A percentile compares a stretch with the other conserved stretches of the same genome.
These are phyloP conservation scores for Xyrauchen texanus DNA, from an alignment of 2,113 vertebrate genomes.

Conservation along the genomic window DNA sequence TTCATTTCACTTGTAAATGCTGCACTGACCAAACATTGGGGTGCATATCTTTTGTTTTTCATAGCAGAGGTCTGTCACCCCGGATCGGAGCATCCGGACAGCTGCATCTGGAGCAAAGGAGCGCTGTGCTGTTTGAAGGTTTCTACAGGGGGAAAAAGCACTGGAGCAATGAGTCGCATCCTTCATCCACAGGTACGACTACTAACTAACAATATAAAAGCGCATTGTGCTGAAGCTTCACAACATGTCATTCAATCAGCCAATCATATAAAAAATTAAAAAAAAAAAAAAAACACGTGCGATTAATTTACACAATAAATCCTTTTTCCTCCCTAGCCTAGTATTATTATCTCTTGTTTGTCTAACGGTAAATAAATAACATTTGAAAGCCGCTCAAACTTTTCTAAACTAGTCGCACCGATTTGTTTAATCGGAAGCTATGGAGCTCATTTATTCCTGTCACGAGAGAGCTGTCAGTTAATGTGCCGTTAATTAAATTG, in stretches of 20 bases:
- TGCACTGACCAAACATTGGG: background rate
- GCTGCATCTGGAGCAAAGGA: background rate
- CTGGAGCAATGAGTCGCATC: constrained; percentile 43
- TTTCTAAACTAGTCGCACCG: background rate
- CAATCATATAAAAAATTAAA: too few species aligned
- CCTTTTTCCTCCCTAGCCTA: too few species aligned
- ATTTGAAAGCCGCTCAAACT: background rate
- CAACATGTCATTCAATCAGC: background rate
- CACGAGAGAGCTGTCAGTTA: background rate
- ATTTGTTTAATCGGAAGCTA: background rate
- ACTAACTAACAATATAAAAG: background rate
- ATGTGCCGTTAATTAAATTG: background rate
- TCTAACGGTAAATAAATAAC: too few species aligned
- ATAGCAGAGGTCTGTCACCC: constrained; percentile 14
- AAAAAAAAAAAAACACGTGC: too few species aligned
- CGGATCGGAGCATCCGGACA: constrained; percentile 22
- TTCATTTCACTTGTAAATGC: background rate
- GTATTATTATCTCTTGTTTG: too few species aligned
- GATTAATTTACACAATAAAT: too few species aligned
- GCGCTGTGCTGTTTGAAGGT: constrained; percentile 15
- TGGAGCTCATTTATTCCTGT: background rate
- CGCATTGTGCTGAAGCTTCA: background rate
- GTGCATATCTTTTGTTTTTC: background rate
- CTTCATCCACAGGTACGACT: constrained; percentile 46
- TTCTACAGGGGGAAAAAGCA: background rate